These are phyloP conservation scores for Probaryconus sp. DNA, from an alignment of 1,140 invertebrate species.

Conservation along the genomic window DNA sequence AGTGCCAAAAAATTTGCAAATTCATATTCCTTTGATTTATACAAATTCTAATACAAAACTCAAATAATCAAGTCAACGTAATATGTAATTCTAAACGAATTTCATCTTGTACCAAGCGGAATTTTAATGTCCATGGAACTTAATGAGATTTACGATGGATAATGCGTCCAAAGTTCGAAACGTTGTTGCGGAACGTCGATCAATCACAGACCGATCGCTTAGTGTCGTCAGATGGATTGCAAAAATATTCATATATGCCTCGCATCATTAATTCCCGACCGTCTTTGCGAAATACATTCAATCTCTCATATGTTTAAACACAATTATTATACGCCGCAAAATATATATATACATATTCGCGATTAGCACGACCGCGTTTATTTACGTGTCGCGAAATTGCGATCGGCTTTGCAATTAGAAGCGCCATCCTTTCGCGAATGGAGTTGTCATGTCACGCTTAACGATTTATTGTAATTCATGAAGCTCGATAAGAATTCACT, in stretches of 20 bases:
- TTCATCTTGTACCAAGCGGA: background rate
- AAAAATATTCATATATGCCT: conserved; percentile 20
- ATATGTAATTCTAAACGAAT: too few relatives aligned
- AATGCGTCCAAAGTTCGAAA: conserved; percentile 7
- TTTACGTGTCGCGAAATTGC: conserved; percentile 4
- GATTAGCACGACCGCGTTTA: background rate
- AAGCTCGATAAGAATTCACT: background rate
- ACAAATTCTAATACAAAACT: too few relatives aligned
- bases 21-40: too few relatives aligned
- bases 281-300: conserved; percentile 20
- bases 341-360: conserved; percentile 2
- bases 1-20: background rate
- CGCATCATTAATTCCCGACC: conserved; percentile 33
- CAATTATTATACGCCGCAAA: conserved; percentile 11
- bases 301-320: conserved; percentile 27
- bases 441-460: background rate
- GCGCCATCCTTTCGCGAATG: background rate
- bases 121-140: conserved; percentile 8
- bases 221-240: conserved; percentile 18
- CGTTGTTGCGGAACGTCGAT: conserved; percentile 25
- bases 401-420: conserved; percentile 8
- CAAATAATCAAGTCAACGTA: too few relatives aligned
- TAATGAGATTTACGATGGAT: conserved; percentile 27
- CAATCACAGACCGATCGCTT: conserved; percentile 33
- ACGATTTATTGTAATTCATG: background rate